Evolutionary conservation across 2,888 invertebrate genomes (phyloP), one percentile per base, ranked within the genome.

Genomic region (Coremacera marginata): DNA sequence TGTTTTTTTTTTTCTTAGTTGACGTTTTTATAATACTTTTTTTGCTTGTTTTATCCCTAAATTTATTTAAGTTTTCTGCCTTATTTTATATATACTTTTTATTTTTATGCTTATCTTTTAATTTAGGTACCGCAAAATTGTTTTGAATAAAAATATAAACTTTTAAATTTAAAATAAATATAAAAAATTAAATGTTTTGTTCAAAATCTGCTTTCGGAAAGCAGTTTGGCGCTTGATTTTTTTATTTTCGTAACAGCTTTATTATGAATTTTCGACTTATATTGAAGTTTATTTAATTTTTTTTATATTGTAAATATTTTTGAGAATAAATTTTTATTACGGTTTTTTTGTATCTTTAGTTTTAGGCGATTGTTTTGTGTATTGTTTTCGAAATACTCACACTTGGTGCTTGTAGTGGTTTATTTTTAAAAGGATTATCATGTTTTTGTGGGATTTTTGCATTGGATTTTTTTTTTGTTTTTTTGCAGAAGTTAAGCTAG

Each of bases 251-350:
- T 44, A 11, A 44, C 14, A 44, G 44, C 11, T 44, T 11, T 44
- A 44, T 44, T 11, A 14, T 44, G 14, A 44, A 11, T 14, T 44
- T 44, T 44, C 11, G 44, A 11, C 44, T 44, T 44, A 37, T 37
- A 37, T 37, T 37, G 7, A 5, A 37, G 37, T 11, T 44, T 44
- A 3, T 11, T 11, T 44, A 3, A 0, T 11, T 44, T 7, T 37
- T 2, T 44, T 11, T 44, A 14, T 70, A 52, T 78, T 80, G 78
- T 80, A 80, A 78, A 78, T 80, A 78, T 78, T 78, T 78, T 68
- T 70, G 70, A 68, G 60, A 70, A 70, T 49, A 65, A 68, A 68
- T n/a, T 19, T 70, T 79, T 78, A 70, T 57, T 77, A 72, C 52
- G 68, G 70, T 70, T 55, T 72, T 76, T 65, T 63, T 34, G 14